Conservation (phyloP, 2,113 vertebrate genomes). For the Brachypodius melanocephalos region DNA sequence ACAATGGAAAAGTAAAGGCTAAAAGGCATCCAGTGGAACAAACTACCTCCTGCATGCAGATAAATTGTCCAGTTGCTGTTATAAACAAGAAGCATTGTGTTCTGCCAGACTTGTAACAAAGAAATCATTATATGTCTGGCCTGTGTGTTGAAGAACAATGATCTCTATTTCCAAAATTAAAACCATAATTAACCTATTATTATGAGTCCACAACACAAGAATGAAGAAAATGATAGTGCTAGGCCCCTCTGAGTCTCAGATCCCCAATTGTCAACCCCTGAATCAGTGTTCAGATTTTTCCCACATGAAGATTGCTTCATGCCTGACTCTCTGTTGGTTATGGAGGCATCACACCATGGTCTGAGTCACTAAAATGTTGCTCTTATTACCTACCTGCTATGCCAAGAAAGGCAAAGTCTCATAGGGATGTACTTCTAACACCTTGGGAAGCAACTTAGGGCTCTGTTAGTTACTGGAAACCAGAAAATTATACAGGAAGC, state of each 20-base stretch:
- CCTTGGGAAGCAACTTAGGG: not conserved
- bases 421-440: not conserved
- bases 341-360: not conserved
- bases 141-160: conserved; percentile 10
- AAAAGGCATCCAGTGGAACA: conserved; percentile 27
- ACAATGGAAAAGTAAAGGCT: conserved; percentile 16
- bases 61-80: not conserved
- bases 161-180: conserved; percentile 34
- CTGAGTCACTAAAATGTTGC: not conserved
- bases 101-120: conserved; percentile 53
- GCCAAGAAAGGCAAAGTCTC: not conserved
- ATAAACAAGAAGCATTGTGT: conserved; percentile 25
- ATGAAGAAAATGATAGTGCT: conserved; percentile 43
- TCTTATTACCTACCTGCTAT: not conserved
- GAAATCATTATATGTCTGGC: conserved; percentile 34
- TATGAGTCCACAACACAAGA: conserved; percentile 12
- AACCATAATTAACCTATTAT: conserved; percentile 47
- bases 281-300: not conserved
- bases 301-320: not conserved
- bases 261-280: not conserved
- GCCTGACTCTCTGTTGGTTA: not conserved
- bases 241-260: conserved; percentile 10
- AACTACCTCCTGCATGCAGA: conserved; percentile 4
- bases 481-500: not conserved
- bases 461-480: not conserved